Evolutionary conservation across 2,113 vertebrate genomes (phyloP), one percentile per base, ranked within the genome.

Genomic region (Silurus asotus): DNA sequence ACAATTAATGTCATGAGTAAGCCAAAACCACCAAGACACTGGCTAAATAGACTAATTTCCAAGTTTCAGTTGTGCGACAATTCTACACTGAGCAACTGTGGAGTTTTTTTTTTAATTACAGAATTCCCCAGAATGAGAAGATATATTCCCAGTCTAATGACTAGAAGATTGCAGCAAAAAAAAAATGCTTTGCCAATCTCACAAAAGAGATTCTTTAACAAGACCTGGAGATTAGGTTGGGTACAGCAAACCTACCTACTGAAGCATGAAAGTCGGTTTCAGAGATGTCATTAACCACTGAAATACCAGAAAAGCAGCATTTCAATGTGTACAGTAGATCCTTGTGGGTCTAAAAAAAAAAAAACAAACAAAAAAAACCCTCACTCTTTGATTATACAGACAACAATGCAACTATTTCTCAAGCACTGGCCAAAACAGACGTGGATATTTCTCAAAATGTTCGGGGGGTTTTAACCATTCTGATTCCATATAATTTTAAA

Each of bases 1-100:
- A 93, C 93, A 91, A 93, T 92, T 89, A 87, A 88, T 28, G 83
- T 37, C 82, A 92, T 93, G 92, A 93, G 92, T 93, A 93, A 89
- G 72, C 37, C 48, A 61, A 94, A 93, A 93, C 91, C 93, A 89
- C 82, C 90, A 87, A 89, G 89, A 25, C 87, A 59, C 87, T 84
- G 65, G 90, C 89, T 90, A 89, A 90, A 85, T 91, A 89, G 86
- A 82, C 84, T 88, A 69, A 86, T 90, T 87, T 92, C 37, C 56
- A 85, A 81, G 86, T 89, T 81, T 83, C 53, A n/a, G 7, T 37
- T 20, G 85, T 88, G 37, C 13, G 25, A 82, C 64, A 20, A 76
- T 25, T 88, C 74, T 58, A 82, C 70, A 62, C 79, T 17, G 9
- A 0, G 53, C 62, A 70, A 72, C 74, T 81, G 88, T 82, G 81